These are phyloP conservation scores for Petrosia ficiformis DNA, from an alignment of 37 sponge, comb jelly and placozoan genomes.

Conservation along the genomic window DNA sequence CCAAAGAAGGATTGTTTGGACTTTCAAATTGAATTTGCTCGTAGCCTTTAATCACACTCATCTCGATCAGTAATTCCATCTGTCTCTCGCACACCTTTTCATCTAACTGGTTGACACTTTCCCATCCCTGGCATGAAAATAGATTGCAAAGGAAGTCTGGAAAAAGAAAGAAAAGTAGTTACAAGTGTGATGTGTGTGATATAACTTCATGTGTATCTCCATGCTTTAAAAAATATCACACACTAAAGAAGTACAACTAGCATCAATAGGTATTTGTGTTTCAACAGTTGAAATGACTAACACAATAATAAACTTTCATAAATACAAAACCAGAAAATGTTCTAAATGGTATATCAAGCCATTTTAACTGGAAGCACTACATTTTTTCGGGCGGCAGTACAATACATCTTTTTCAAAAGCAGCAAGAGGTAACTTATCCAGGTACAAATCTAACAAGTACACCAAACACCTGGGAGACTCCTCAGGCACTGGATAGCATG, in stretches of 20 bases:
- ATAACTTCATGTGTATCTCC: background rate
- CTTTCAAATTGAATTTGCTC: constrained; percentile 23
- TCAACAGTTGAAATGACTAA: too few relatives aligned
- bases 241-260: background rate
- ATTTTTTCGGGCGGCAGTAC: too few relatives aligned
- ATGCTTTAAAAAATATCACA: background rate
- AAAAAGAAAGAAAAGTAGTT: background rate
- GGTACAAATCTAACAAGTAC: too few relatives aligned
- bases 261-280: background rate
- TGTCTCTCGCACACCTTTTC: background rate
- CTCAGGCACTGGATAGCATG: too few relatives aligned
- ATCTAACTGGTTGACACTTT: background rate
- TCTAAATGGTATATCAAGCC: too few relatives aligned
- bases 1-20: background rate
- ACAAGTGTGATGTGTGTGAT: background rate
- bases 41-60: background rate
- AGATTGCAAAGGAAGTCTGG: background rate
- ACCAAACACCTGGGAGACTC: too few relatives aligned
- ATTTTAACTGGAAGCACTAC: too few relatives aligned
- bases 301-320: too few relatives aligned
- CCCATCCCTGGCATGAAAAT: background rate
- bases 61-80: background rate
- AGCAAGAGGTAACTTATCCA: too few relatives aligned
- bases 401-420: too few relatives aligned
- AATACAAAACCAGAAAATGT: too few relatives aligned